phyloP scores from a whole-genome alignment of 2,888 invertebrate species.

The Dryococelus australis region DNA sequence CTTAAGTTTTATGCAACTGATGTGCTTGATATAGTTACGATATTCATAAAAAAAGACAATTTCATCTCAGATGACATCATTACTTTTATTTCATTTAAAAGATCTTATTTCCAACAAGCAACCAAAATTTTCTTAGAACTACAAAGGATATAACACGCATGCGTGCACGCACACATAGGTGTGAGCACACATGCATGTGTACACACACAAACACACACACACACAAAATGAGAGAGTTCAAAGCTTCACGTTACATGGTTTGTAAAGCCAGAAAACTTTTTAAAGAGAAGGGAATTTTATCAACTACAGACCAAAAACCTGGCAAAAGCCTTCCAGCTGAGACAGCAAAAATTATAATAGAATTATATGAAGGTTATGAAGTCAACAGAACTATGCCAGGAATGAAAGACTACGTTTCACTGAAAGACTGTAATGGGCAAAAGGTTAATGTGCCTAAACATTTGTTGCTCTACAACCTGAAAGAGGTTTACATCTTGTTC shows the following conservation, averaged over 20 bases:
- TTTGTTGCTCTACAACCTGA: not conserved
- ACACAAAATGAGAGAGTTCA: not conserved
- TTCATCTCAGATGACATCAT: too few species aligned
- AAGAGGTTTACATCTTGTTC: not conserved
- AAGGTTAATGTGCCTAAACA: not conserved
- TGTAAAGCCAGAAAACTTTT: not conserved
- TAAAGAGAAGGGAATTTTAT: not conserved
- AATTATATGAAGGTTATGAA: not conserved
- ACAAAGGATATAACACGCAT: too few species aligned
- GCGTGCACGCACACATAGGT: too few species aligned
- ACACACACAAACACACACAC: too few species aligned
- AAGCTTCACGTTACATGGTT: not conserved
- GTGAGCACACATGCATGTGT: too few species aligned
- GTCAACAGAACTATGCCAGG: not conserved
- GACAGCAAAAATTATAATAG: not conserved
- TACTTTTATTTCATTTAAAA: too few species aligned
- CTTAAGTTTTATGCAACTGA: too few species aligned
- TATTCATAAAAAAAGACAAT: too few species aligned
- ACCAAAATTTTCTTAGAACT: too few species aligned
- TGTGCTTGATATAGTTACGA: too few species aligned
- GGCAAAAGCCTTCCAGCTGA: constrained; percentile 6
- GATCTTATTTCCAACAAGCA: too few species aligned
- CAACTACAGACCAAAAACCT: not conserved
- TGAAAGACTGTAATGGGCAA: constrained; percentile 4
- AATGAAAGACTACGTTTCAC: not conserved